Evolutionary conservation across 2,888 invertebrate species (phyloP).

Genomic region (Drosophila tanythrix): DNA sequence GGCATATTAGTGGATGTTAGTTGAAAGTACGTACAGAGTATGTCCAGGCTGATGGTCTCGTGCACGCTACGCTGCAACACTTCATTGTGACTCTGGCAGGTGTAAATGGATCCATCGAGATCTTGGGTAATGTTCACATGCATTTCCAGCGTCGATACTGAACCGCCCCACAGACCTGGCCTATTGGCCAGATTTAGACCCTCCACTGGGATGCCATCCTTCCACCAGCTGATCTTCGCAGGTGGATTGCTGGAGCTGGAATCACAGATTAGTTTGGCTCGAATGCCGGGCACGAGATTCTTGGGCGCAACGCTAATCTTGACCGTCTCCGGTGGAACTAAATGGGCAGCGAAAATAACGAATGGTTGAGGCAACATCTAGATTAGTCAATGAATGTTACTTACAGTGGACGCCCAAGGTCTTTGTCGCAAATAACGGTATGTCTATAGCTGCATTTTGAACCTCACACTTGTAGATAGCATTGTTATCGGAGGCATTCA

Average conservation of each 20-base stretch:
- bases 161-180: slow-evolving; percentile 83
- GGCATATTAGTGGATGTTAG: no score
- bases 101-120: slow-evolving; percentile 82
- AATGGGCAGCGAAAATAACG: not conserved
- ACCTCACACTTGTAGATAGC: slow-evolving; percentile 83
- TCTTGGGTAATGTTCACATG: slow-evolving; percentile 83
- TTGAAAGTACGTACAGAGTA: slow-evolving; percentile 77
- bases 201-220: slow-evolving; percentile 83
- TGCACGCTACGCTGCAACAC: slow-evolving; percentile 83
- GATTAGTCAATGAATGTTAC: slow-evolving; percentile 33
- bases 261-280: slow-evolving; percentile 82
- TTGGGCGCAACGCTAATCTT: slow-evolving; percentile 82
- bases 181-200: slow-evolving; percentile 82
- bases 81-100: slow-evolving; percentile 83
- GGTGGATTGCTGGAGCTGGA: slow-evolving; percentile 83
- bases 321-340: slow-evolving; percentile 83
- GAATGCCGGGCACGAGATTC: slow-evolving; percentile 81
- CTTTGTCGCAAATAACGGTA: slow-evolving; percentile 81
- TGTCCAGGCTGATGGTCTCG: slow-evolving; percentile 82
- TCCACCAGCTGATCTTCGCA: slow-evolving; percentile 83
- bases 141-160: slow-evolving; percentile 82
- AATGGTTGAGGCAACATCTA: not conserved
- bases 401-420: slow-evolving; percentile 82
- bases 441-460: slow-evolving; percentile 82
- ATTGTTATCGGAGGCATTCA: slow-evolving; percentile 83